These are phyloP conservation scores for Fulmarus glacialis DNA, from an alignment of 2,113 vertebrate species.

Conservation along the genomic window DNA sequence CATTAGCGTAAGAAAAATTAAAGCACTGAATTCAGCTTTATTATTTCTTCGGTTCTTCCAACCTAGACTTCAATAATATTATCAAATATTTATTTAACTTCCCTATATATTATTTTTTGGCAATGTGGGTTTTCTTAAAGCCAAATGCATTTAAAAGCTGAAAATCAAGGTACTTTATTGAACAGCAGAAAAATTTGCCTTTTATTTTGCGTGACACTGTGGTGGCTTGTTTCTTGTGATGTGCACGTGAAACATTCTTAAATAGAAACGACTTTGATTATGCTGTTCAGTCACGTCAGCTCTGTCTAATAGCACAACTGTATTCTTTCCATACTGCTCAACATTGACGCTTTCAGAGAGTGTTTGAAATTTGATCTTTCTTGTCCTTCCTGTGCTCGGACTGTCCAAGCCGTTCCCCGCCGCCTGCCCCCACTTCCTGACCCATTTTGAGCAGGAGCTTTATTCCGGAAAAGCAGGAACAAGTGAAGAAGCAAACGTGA, in stretches of 20 bases:
- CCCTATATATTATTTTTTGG: background rate
- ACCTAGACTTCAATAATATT: background rate
- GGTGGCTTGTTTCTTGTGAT: background rate
- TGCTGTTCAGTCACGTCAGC: background rate
- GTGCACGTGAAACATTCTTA: background rate
- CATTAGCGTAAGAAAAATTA: background rate
- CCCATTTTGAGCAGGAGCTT: background rate
- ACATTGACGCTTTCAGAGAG: background rate
- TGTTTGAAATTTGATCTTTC: constrained; percentile 21
- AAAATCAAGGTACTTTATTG: background rate
- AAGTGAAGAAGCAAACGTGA: background rate
- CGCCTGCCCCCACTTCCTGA: constrained; percentile 8
- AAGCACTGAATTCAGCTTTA: background rate
- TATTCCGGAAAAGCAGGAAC: background rate
- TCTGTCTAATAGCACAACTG: background rate
- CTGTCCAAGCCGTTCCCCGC: background rate
- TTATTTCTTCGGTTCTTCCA: background rate
- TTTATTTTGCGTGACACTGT: background rate
- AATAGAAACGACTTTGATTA: background rate
- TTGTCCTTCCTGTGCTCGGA: background rate
- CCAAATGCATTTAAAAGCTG: background rate
- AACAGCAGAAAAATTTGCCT: background rate
- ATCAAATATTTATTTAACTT: background rate
- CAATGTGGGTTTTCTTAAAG: background rate
- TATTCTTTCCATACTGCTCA: background rate